Evolutionary conservation across 1,140 invertebrate genomes (phyloP).

Genomic region (Mercenaria mercenaria): DNA sequence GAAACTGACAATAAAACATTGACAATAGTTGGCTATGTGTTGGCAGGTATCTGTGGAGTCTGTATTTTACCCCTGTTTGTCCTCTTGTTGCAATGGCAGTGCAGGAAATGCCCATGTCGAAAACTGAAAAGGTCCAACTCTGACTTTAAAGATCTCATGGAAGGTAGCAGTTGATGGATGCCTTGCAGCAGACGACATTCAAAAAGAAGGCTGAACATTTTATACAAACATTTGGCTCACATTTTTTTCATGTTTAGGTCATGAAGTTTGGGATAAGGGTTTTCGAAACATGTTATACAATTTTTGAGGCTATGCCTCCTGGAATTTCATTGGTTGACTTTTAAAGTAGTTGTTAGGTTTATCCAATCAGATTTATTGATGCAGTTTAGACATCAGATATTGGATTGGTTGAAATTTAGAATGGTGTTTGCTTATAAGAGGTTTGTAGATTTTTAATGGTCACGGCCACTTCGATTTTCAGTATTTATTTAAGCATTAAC

Average conservation of each 20-base stretch:
- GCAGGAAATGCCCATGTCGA: constrained; percentile 26
- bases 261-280: background rate
- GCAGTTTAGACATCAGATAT: too few species aligned
- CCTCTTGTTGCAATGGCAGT: constrained; percentile 77
- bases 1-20: constrained; percentile 66
- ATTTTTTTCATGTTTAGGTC: background rate
- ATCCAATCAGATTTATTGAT: too few species aligned
- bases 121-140: constrained; percentile 31
- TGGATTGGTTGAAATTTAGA: too few species aligned
- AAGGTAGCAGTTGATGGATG: background rate
- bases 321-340: too few species aligned
- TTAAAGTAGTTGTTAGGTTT: too few species aligned
- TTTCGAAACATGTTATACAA: too few species aligned
- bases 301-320: too few species aligned
- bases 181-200: background rate
- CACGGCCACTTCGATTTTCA: too few species aligned
- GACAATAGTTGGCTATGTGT: constrained; percentile 80
- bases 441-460: too few species aligned
- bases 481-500: too few species aligned
- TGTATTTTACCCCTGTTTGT: constrained; percentile 79
- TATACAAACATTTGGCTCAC: background rate
- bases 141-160: constrained; percentile 64
- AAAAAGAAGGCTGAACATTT: background rate
- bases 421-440: too few species aligned
- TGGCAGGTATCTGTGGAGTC: constrained; percentile 78